Conservation (phyloP, 2,888 invertebrate species). For the Calephelis perditalis region DNA sequence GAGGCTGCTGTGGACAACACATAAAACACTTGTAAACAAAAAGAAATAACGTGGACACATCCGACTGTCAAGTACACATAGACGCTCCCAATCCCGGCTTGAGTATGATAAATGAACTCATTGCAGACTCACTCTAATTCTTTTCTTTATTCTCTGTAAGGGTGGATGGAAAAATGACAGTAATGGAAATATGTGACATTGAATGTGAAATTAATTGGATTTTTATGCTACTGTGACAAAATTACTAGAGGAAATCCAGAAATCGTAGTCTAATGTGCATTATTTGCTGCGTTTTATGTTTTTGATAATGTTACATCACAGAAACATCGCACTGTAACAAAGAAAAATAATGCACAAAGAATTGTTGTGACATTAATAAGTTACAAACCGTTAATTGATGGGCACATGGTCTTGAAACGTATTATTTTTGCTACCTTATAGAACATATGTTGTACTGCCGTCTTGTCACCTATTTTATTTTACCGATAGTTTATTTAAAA, state of each 20-base stretch:
- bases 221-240: not conserved
- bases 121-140: slow-evolving; percentile 45
- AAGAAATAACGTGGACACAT: slow-evolving; percentile 43
- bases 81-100: slow-evolving; percentile 62
- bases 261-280: no score
- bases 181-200: slow-evolving; percentile 57
- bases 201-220: slow-evolving; percentile 30
- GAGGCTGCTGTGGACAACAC: slow-evolving; percentile 32
- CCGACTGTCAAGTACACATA: slow-evolving; percentile 51
- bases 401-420: no score
- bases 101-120: slow-evolving; percentile 65
- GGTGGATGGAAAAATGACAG: slow-evolving; percentile 53
- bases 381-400: no score
- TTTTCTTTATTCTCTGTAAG: slow-evolving; percentile 46
- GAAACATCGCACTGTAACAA: no score
- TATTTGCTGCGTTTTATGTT: no score
- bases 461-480: no score
- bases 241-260: not conserved
- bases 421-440: no score
- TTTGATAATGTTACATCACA: no score
- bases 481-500: no score
- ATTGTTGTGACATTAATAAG: no score
- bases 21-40: slow-evolving; percentile 52
- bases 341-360: no score
- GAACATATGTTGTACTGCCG: no score